Conservation (phyloP, 2,797 vertebrate genomes). For the Balearica regulorum region DNA sequence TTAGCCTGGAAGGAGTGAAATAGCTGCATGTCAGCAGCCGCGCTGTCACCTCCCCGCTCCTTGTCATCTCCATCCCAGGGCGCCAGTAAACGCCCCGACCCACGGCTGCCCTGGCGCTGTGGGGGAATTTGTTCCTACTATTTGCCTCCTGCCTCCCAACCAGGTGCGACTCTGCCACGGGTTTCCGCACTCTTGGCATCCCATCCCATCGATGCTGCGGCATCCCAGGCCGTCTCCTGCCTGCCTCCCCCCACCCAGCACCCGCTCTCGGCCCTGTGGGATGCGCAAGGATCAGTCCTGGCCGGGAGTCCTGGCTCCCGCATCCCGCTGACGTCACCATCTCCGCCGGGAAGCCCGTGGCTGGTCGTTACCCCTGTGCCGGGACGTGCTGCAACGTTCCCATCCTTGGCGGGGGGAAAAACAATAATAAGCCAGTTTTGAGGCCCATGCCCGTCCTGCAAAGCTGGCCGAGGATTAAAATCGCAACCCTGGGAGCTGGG, state of each 20-base stretch:
- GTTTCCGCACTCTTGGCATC: neutral
- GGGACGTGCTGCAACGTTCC: neutral
- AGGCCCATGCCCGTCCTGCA: neutral
- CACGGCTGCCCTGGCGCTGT: neutral
- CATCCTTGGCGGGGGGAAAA: neutral
- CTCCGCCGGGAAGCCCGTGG: neutral
- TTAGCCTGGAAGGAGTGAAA: neutral
- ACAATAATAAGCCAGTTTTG: neutral
- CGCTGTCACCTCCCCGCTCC: neutral
- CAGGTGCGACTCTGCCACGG: neutral
- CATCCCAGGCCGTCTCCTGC: neutral
- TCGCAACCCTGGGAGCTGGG: neutral
- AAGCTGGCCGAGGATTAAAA: neutral
- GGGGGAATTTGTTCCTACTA: neutral
- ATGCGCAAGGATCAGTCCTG: neutral
- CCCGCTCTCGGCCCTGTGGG: neutral
- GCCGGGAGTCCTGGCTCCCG: neutral
- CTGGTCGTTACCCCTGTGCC: neutral
- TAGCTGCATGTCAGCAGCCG: neutral
- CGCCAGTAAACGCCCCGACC: neutral
- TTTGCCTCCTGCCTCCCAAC: constrained; percentile 41
- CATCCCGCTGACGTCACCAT: neutral
- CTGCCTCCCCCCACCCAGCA: neutral
- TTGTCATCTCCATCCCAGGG: neutral
- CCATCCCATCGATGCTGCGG: neutral